Conservation (phyloP, 2,888 invertebrate species). For the Deilephila elpenor region DNA sequence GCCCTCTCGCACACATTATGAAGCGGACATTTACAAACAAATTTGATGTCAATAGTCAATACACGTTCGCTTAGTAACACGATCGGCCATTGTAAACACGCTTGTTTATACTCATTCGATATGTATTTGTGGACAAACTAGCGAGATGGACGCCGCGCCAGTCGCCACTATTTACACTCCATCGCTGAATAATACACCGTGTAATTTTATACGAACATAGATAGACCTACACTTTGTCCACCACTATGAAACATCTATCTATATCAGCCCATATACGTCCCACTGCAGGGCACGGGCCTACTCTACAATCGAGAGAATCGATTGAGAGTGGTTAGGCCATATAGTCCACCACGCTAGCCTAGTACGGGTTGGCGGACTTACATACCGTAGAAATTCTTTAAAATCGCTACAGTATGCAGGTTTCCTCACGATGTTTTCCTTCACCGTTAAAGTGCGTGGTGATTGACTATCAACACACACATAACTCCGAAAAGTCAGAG, state of each 20-base stretch:
- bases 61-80: conserved; percentile 76
- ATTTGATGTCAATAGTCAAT: conserved; percentile 41
- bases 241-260: background rate
- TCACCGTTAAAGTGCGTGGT: too few species aligned
- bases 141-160: conserved; percentile 73
- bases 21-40: conserved; percentile 56
- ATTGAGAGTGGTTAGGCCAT: too few species aligned
- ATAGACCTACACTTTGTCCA: conserved; percentile 43
- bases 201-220: conserved; percentile 68
- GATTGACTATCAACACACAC: too few species aligned
- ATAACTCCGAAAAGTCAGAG: too few species aligned
- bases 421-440: too few species aligned
- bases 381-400: too few species aligned
- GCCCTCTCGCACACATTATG: conserved; percentile 40
- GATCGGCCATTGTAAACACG: conserved; percentile 74
- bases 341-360: too few species aligned
- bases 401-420: too few species aligned
- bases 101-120: conserved; percentile 80
- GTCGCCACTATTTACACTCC: conserved; percentile 70
- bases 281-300: too few species aligned
- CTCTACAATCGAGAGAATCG: too few species aligned
- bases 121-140: conserved; percentile 79
- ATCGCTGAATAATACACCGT: conserved; percentile 60
- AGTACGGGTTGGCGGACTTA: too few species aligned
- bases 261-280: too few species aligned